These are phyloP conservation scores for Leptinotarsa undecemlineata DNA, from an alignment of 1,140 invertebrate species.

Conservation along the genomic window DNA sequence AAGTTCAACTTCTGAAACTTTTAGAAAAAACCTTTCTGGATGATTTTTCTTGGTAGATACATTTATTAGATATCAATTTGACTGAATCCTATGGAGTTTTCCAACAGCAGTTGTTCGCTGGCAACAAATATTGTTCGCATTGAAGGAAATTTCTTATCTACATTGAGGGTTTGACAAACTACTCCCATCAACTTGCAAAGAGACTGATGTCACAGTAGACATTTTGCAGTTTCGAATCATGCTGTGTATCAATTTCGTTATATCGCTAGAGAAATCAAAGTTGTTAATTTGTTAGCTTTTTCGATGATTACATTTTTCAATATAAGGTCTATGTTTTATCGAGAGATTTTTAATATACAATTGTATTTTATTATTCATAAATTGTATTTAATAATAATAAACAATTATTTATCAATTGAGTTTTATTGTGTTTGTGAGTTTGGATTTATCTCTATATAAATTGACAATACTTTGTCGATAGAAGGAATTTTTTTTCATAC, in stretches of 20 bases:
- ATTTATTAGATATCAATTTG: background rate
- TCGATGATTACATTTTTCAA: slow-evolving; percentile 27
- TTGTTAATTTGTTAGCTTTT: slow-evolving; percentile 17
- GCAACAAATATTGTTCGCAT: background rate
- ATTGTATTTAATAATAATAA: slow-evolving; percentile 45
- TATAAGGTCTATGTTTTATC: slow-evolving; percentile 37
- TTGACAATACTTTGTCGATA: too few relatives aligned
- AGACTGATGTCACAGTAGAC: slow-evolving; percentile 47
- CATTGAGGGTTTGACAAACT: slow-evolving; percentile 12
- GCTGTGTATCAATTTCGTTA: slow-evolving; percentile 11
- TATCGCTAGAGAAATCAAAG: slow-evolving; percentile 28
- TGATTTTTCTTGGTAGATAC: too few relatives aligned
- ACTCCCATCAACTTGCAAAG: slow-evolving; percentile 39
- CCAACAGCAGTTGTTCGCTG: background rate
- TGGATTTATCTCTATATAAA: too few relatives aligned
- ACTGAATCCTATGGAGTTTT: slow-evolving; percentile 14
- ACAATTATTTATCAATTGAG: slow-evolving; percentile 16
- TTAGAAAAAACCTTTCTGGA: too few relatives aligned
- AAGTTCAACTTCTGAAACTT: too few relatives aligned
- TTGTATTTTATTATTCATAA: slow-evolving; percentile 46
- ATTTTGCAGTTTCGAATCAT: slow-evolving; percentile 40
- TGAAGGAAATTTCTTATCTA: background rate
- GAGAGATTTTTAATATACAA: slow-evolving; percentile 44
- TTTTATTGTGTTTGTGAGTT: background rate
- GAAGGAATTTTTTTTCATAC: too few relatives aligned